Evolutionary conservation across 2,113 vertebrate genomes (phyloP).

Genomic region (Tylochromis polylepis): DNA sequence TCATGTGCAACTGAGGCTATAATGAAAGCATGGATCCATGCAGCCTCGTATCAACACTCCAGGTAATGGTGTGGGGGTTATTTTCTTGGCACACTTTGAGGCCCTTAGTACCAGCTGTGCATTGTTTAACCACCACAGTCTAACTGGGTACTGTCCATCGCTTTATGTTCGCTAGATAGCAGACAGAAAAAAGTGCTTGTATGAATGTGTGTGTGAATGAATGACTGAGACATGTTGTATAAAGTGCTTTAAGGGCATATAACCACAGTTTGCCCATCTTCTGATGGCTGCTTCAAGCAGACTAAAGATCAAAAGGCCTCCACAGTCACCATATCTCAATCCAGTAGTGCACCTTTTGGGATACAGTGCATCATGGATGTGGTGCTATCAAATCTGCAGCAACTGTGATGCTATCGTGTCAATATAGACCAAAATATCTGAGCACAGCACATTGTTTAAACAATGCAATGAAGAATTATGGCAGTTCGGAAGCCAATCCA

Average conservation of each 20-base stretch:
- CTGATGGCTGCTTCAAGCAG: neutral
- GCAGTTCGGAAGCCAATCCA: neutral
- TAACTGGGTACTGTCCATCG: neutral
- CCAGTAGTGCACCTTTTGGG: neutral
- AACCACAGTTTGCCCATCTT: neutral
- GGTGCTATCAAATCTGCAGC: neutral
- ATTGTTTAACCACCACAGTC: neutral
- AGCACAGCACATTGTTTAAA: neutral
- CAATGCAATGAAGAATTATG: neutral
- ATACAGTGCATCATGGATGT: neutral
- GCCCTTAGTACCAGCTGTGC: neutral
- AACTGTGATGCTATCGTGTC: neutral
- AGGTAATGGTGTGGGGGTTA: neutral
- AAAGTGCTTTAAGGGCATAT: neutral
- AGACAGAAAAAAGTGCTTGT: neutral
- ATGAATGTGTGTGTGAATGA: neutral
- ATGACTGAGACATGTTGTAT: neutral
- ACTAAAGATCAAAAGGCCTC: neutral
- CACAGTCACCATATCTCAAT: neutral
- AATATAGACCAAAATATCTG: neutral
- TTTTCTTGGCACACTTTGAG: neutral
- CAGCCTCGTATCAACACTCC: neutral
- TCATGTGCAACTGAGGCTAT: neutral
- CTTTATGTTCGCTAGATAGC: neutral
- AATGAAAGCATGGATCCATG: neutral